Base-by-base conservation (phyloP, 2,113 vertebrate species). In the Oreochromis spilurus region DNA sequence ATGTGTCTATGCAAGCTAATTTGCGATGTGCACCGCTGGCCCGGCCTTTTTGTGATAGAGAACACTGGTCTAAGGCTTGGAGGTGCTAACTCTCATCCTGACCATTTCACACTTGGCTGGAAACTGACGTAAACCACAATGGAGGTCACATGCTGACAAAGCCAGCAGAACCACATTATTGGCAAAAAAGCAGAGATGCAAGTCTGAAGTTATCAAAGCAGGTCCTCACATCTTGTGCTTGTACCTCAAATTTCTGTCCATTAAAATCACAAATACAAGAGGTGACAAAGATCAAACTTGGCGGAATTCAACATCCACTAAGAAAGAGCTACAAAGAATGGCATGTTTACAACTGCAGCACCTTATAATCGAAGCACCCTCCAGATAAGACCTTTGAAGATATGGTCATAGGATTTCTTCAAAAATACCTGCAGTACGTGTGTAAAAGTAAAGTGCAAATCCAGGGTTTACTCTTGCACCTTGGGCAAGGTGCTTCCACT, bases 61-160 rank as follows among this genome's bases (percentile, higher is more conserved):
- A 80, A 79, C 70, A 58, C 48, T 83, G 60, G 38, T 67, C 79
- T 81, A 55, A 82, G 54, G 62, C 67, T 58, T 12, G 7, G 57
- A 54, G 40, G 62, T 52, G 81, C 45, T 80, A 82, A 81, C 60
- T 78, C 72, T 87, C 65, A 81, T 88, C 53, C 31, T 24, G 48
- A 82, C 83, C 8, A 26, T 85, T 91, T 90, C 77, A 89, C 90
- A 88, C 90, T 89, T 84, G 88, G 55, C 87, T 87, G 83, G 58
- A 45, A 72, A 43, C 83, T 34, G 31, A 75, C 81, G 81, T 82
- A 67, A 54, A 52, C 54, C 34, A 38, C 57, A 82, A 21, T 75
- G 53, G 36, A 82, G 72, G 84, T 87, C 82, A 58, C 24, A 65
- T 81, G 62, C 65, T 83, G 84, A 87, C 85, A 84, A 58, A 84